phyloP scores from a whole-genome alignment of 2,888 invertebrate species.

The Entomobrya proxima region DNA sequence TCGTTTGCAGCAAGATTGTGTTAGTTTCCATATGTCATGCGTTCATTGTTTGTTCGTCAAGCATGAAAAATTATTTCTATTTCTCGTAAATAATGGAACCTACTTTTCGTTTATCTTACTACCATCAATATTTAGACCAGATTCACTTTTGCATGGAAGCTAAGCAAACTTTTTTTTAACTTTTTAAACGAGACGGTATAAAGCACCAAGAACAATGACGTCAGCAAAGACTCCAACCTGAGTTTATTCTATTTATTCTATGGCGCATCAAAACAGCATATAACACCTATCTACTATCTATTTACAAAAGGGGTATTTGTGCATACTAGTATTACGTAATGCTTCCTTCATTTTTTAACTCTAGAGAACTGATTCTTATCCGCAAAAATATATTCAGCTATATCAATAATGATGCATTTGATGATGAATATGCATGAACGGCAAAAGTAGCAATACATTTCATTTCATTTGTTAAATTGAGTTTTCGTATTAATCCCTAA shows the following conservation, averaged over 20 bases:
- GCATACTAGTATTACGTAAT: too few relatives aligned
- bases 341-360: too few relatives aligned
- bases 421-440: conserved; percentile 16
- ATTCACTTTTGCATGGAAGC: conserved; percentile 49
- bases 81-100: not conserved
- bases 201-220: conserved; percentile 51
- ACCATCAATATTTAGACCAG: not conserved
- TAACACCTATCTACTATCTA: too few relatives aligned
- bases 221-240: not conserved
- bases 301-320: too few relatives aligned
- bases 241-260: not conserved
- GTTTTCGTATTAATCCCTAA: conserved; percentile 31
- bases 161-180: too few relatives aligned
- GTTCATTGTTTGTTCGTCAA: too few relatives aligned
- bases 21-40: too few relatives aligned
- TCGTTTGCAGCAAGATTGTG: too few relatives aligned
- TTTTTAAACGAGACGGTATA: not conserved
- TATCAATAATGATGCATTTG: too few relatives aligned
- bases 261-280: not conserved
- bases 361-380: too few relatives aligned
- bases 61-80: conserved; percentile 3
- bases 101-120: not conserved
- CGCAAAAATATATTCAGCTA: not conserved
- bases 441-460: not conserved
- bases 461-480: conserved; percentile 11